Evolutionary conservation across 2,113 vertebrate species (phyloP).

Genomic region (Pteropus alecto): DNA sequence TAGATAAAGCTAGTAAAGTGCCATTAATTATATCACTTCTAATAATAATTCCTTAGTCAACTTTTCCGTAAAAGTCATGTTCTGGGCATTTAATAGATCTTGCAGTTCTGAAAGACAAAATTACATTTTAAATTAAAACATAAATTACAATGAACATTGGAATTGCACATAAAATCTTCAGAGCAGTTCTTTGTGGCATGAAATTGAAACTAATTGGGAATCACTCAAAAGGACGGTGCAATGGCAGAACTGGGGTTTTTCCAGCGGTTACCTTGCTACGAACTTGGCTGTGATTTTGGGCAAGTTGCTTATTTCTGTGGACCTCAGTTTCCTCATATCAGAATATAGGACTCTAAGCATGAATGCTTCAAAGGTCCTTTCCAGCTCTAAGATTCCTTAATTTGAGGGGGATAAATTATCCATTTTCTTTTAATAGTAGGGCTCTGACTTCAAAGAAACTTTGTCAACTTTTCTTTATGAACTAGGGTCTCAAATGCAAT

Average conservation of each 20-base stretch:
- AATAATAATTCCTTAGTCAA: conserved; percentile 32
- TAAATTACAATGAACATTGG: conserved; percentile 14
- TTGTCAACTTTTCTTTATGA: not conserved
- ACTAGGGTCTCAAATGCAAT: not conserved
- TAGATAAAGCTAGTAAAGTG: conserved; percentile 18
- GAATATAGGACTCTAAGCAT: not conserved
- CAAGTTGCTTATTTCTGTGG: not conserved
- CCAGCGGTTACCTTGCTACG: too few species aligned
- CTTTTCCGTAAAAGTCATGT: conserved; percentile 46
- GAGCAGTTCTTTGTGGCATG: not conserved
- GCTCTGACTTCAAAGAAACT: not conserved
- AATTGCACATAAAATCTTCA: conserved; percentile 8
- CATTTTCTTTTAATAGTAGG: not conserved
- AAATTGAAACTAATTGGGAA: conserved; percentile 15
- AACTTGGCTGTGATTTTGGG: not conserved
- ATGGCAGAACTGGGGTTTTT: not conserved
- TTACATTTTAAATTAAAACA: conserved; percentile 59
- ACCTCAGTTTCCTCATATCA: not conserved
- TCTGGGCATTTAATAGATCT: conserved; percentile 36
- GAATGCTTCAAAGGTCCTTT: not conserved
- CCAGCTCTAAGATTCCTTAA: not conserved
- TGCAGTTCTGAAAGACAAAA: conserved; percentile 44
- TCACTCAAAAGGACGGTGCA: not conserved
- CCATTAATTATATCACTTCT: conserved; percentile 30
- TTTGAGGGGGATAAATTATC: not conserved